These are phyloP conservation scores for Oxycera nigricornis DNA, from an alignment of 2,888 invertebrate genomes.

Conservation along the genomic window DNA sequence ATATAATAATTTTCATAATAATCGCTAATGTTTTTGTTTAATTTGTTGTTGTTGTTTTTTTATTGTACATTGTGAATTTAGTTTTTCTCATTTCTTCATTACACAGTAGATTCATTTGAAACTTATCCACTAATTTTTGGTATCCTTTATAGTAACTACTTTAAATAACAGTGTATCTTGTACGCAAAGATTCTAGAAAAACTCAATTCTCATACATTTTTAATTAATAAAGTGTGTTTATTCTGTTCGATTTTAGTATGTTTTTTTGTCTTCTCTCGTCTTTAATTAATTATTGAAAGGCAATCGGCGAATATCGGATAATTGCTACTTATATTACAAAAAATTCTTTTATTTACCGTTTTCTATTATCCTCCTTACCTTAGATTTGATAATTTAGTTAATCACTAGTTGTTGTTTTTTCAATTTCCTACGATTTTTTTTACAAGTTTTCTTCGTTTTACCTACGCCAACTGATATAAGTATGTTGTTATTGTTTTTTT, in stretches of 20 bases:
- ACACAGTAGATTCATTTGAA: background rate
- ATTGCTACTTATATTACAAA: conserved; percentile 41
- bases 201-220: conserved; percentile 19
- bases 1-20: conserved; percentile 33
- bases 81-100: background rate
- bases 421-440: background rate
- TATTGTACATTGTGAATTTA: conserved; percentile 33
- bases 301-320: conserved; percentile 43
- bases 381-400: conserved; percentile 1
- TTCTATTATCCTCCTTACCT: background rate
- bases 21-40: background rate
- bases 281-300: conserved; percentile 39
- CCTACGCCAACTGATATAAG: background rate
- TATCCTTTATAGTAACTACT: background rate
- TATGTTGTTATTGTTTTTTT: background rate
- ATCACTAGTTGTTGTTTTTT: background rate
- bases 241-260: background rate
- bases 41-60: background rate
- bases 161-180: conserved; percentile 11
- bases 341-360: conserved; percentile 15
- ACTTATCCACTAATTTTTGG: background rate
- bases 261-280: background rate
- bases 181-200: conserved; percentile 1
- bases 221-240: background rate
- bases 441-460: conserved; percentile 2